These are phyloP conservation scores for Hyla sarda DNA, from an alignment of 2,113 vertebrate species.

Conservation along the genomic window DNA sequence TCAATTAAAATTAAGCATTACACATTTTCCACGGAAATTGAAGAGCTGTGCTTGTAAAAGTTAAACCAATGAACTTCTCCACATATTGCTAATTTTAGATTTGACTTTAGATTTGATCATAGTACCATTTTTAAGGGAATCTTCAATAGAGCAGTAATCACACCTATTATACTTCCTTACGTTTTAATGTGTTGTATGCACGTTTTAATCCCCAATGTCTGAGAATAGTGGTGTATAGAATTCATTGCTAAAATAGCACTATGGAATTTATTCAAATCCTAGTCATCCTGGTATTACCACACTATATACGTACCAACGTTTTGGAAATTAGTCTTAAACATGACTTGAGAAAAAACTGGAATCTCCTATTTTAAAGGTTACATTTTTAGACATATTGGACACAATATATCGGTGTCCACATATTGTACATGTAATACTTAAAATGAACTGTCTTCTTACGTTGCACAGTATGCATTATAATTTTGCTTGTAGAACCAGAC, in stretches of 20 bases:
- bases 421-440: background rate
- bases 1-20: background rate
- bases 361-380: background rate
- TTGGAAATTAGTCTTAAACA: background rate
- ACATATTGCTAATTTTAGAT: background rate
- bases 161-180: no score
- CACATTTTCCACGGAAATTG: background rate
- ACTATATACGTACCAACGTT: background rate
- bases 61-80: background rate
- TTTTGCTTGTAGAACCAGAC: background rate
- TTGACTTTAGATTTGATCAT: background rate
- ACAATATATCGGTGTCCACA: background rate
- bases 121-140: background rate
- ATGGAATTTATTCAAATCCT: no score
- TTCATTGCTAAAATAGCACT: background rate
- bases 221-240: background rate
- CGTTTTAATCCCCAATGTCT: background rate
- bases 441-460: background rate
- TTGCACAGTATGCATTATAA: background rate
- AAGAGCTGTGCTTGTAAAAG: background rate
- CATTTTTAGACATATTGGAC: background rate
- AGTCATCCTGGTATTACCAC: no score
- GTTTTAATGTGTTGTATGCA: background rate
- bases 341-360: background rate
- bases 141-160: no score